Percentiles rank a stretch among this genome's conserved stretches.
Evolutionary conservation across 2,888 invertebrate genomes (phyloP).

Genomic region (Troides aeacus): DNA sequence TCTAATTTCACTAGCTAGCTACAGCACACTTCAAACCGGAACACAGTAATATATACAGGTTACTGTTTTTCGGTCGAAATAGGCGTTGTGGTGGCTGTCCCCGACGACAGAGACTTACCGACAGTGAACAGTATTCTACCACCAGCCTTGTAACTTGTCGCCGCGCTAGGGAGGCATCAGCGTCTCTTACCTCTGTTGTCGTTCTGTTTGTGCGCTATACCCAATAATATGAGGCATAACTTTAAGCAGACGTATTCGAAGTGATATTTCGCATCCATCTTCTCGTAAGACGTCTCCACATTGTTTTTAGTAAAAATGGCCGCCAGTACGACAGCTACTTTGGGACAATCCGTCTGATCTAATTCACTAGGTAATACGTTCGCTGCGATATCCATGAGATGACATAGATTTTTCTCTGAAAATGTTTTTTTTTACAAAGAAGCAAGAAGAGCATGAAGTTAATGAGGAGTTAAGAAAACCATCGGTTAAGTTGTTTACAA

Average conservation of each 20-base stretch:
- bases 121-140: too few species aligned
- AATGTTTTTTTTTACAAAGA: constrained; percentile 19
- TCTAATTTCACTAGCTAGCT: too few species aligned
- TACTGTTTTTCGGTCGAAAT: too few species aligned
- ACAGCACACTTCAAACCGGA: too few species aligned
- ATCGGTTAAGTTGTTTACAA: too few species aligned
- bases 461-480: too few species aligned
- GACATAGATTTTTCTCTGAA: constrained; percentile 60
- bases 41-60: too few species aligned
- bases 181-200: constrained; percentile 58
- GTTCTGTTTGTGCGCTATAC: constrained; percentile 52
- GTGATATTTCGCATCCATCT: constrained; percentile 41
- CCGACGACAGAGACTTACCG: too few species aligned
- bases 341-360: constrained; percentile 52
- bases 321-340: constrained; percentile 59
- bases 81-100: too few species aligned
- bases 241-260: constrained; percentile 64
- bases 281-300: constrained; percentile 37
- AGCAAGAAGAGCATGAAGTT: not conserved
- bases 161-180: too few species aligned
- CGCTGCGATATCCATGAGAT: constrained; percentile 62
- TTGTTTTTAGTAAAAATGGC: constrained; percentile 57
- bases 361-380: constrained; percentile 49
- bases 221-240: constrained; percentile 57
- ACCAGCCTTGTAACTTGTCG: too few species aligned